Base-by-base conservation (phyloP, 2,113 vertebrate genomes). In the Callipepla californica region DNA sequence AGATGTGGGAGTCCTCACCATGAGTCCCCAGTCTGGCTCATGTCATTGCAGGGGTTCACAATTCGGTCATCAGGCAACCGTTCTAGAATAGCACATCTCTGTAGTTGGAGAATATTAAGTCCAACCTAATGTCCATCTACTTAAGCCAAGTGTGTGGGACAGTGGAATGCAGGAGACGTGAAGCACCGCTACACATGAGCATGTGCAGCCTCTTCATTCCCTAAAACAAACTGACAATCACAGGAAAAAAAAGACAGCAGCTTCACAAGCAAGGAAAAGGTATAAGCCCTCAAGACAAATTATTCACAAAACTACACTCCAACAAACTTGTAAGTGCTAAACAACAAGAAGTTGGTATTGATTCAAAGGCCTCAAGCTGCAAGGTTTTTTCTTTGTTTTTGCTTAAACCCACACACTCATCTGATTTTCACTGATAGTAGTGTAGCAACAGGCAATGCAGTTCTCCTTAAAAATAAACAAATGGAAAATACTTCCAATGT, bases 81-180 rank as follows among this genome's bases (percentile, higher is more conserved):
- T 28, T 58, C 44, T 48, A 34, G 14, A 47, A 7, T 28, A 72
- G 47, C 62, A 72, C 82, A 28, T 3, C 45, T 44, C 22, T 12
- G 28, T 17, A 22, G 23, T 0, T 16, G 12, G 13, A 8, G n/a
- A 7, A 4, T 11, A 28, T 11, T 30, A 70, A n/a, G 75, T 0
- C 19, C 61, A 77, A 25, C 55, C 61, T 7, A 11, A 51, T 0
- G 0, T 1, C 32, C 19, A 0, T 2, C 5, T 40, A 3, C 0
- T 9, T 1, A 4, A 1, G 17, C 36, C 38, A 25, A 9, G 6
- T 0, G 4, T 0, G 2, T 21, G 23, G 25, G 16, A 59, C 50
- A 42, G 1, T 0, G 6, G 16, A 23, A 72, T 19, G 30, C 12
- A 61, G 36, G n/a, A 22, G 42, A 42, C 26, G n/a, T 2, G 2